phyloP scores from a whole-genome alignment of 2,113 vertebrate species.

The Chaetorhynchus papuensis region DNA sequence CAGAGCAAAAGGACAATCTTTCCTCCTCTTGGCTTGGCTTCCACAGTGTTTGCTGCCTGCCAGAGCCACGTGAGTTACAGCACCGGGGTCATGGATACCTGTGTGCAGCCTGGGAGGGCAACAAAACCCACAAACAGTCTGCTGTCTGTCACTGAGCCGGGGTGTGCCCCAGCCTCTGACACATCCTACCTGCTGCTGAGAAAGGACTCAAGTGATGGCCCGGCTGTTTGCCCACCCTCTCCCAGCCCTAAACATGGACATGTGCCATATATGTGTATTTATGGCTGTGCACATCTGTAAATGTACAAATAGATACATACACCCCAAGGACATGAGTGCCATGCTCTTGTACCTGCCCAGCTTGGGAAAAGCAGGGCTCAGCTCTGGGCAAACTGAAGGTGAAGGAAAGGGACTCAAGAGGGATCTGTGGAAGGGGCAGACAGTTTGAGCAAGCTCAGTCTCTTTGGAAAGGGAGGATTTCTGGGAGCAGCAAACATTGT shows the following conservation, averaged over 20 bases:
- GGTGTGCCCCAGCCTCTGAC: neutral
- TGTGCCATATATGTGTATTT: fast-evolving
- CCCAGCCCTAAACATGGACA: neutral
- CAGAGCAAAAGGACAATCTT: neutral
- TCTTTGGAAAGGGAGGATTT: neutral
- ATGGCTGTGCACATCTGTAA: too few relatives aligned
- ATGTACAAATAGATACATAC: too few relatives aligned
- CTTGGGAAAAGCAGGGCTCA: neutral
- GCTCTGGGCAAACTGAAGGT: neutral
- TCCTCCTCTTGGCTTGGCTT: neutral
- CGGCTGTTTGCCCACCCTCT: neutral
- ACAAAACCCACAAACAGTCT: neutral
- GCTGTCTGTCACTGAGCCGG: neutral
- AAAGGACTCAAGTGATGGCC: neutral
- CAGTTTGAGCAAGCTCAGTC: neutral
- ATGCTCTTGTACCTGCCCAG: neutral
- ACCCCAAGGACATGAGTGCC: neutral
- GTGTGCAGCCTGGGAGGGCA: neutral
- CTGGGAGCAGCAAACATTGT: neutral
- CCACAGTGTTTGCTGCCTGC: neutral
- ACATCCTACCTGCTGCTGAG: neutral
- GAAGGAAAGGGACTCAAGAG: neutral
- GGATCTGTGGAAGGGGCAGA: neutral
- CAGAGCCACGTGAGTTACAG: neutral
- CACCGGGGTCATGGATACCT: neutral